phyloP scores from a whole-genome alignment of 1,140 invertebrate species.

The Eriosoma lanigerum region DNA sequence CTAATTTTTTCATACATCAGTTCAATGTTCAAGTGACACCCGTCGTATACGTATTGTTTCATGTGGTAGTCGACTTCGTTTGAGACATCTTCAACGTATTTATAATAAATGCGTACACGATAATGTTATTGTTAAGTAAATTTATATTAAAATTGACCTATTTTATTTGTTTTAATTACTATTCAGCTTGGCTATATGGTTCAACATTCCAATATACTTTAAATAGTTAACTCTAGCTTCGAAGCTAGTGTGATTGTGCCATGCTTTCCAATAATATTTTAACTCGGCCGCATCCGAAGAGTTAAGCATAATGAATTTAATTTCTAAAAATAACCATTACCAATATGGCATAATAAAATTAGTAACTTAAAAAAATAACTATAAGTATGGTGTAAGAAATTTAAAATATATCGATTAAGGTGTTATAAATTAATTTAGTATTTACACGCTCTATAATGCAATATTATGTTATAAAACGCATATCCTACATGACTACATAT shows the following conservation, averaged over 20 bases:
- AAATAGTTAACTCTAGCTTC: slow-evolving; percentile 12
- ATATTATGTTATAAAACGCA: too few relatives aligned
- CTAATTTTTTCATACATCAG: slow-evolving; percentile 21
- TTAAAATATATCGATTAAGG: too few relatives aligned
- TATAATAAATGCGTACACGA: neutral
- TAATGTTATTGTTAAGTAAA: neutral
- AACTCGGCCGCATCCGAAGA: slow-evolving; percentile 5
- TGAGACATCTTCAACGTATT: neutral
- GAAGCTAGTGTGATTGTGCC: slow-evolving; percentile 29
- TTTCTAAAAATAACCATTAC: neutral
- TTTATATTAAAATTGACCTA: neutral
- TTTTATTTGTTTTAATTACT: slow-evolving; percentile 13
- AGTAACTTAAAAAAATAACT: too few relatives aligned
- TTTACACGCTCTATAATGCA: too few relatives aligned
- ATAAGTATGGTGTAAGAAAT: too few relatives aligned
- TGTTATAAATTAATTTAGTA: too few relatives aligned
- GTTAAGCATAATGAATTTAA: slow-evolving; percentile 5
- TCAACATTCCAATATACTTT: slow-evolving; percentile 4
- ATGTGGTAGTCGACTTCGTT: slow-evolving; percentile 7
- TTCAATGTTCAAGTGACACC: neutral
- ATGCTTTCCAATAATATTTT: slow-evolving; percentile 46
- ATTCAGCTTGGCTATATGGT: slow-evolving; percentile 11
- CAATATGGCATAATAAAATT: too few relatives aligned
- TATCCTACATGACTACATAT: too few relatives aligned
- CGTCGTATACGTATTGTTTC: neutral